Percentiles rank a stretch among this genome's conserved stretches.
phyloP scores from a whole-genome alignment of 1,140 invertebrate species.

The Papilio dardanus region DNA sequence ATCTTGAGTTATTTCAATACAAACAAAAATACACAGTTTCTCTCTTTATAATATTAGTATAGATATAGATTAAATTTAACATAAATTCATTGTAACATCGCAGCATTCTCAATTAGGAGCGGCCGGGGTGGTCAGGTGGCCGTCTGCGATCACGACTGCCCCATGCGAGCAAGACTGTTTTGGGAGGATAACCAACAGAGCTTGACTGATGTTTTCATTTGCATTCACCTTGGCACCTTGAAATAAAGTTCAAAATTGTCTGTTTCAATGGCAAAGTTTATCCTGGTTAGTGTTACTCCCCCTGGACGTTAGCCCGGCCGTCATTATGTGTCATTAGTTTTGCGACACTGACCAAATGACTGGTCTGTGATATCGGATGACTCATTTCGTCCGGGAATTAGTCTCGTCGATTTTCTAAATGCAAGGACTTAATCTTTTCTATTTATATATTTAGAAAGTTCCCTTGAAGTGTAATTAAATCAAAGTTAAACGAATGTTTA shows the following conservation, averaged over 20 bases:
- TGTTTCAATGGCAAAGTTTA: conserved; percentile 39
- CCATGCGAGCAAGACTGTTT: conserved; percentile 65
- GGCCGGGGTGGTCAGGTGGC: conserved; percentile 68
- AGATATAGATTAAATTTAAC: neutral
- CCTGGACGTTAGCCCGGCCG: conserved; percentile 69
- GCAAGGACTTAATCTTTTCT: conserved; percentile 46
- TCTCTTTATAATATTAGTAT: too few relatives aligned
- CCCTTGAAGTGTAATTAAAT: neutral
- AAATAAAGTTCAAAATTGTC: conserved; percentile 52
- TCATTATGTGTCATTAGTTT: conserved; percentile 82
- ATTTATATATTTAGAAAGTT: conserved; percentile 19
- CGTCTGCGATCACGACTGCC: conserved; percentile 59
- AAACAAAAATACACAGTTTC: too few relatives aligned
- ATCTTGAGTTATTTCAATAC: too few relatives aligned
- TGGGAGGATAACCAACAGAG: conserved; percentile 69
- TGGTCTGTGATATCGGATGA: conserved; percentile 79
- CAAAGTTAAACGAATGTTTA: too few relatives aligned
- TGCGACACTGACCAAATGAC: conserved; percentile 81
- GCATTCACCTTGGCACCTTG: conserved; percentile 32
- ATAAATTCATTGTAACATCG: conserved; percentile 52
- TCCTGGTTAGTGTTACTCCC: conserved; percentile 51
- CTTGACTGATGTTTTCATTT: conserved; percentile 62
- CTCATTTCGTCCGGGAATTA: conserved; percentile 77
- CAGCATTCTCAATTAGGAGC: conserved; percentile 65
- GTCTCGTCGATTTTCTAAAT: conserved; percentile 74